Conservation (phyloP, 2,113 vertebrate species). For the Nothoprocta pentlandii region DNA sequence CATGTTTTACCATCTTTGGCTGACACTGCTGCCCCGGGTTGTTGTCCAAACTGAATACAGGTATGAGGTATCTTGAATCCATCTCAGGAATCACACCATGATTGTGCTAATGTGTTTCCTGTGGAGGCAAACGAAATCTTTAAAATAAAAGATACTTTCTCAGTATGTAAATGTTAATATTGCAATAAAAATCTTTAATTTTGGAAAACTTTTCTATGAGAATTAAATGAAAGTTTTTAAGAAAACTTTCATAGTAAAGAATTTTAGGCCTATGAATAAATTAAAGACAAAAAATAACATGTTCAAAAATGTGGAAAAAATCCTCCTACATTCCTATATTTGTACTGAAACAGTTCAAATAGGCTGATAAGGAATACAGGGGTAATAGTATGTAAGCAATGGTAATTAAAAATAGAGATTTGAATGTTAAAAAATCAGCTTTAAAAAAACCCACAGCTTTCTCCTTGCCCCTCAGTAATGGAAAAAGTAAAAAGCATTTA, state of each 20-base stretch:
- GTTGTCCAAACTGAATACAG: slow-evolving; percentile 21
- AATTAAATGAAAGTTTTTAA: background rate
- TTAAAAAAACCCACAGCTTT: background rate
- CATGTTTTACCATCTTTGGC: background rate
- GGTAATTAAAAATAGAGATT: background rate
- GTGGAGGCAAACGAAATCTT: background rate
- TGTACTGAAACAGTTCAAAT: background rate
- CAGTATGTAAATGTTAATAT: background rate
- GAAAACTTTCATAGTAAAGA: background rate
- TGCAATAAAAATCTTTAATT: background rate
- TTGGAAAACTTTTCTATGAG: background rate
- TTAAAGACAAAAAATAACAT: background rate
- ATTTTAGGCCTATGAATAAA: background rate
- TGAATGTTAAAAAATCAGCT: background rate
- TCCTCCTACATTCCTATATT: background rate
- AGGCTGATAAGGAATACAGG: background rate
- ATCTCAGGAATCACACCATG: background rate
- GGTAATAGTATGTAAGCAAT: slow-evolving; percentile 12
- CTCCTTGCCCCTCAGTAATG: accelerated
- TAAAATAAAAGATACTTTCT: background rate
- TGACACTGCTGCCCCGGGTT: background rate
- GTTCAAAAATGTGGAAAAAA: too few relatives aligned
- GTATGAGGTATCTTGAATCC: background rate
- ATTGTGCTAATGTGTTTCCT: slow-evolving; percentile 5
- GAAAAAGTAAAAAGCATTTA: background rate